Conservation (phyloP, 2,113 vertebrate genomes). For the Pelmatolapia mariae region DNA sequence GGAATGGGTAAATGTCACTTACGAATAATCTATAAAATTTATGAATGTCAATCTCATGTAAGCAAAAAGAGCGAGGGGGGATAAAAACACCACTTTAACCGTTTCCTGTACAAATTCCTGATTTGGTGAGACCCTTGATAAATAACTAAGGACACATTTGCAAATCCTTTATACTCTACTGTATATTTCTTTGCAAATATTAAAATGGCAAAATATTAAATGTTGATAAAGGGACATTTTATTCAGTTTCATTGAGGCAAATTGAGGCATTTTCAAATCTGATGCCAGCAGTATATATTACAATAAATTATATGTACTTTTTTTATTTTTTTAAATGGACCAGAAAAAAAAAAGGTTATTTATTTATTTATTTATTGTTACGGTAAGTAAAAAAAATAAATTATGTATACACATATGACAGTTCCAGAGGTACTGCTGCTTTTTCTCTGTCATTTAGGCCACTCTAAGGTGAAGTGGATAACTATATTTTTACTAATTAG, state of each 20-base stretch:
- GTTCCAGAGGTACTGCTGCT: not conserved
- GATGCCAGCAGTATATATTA: not conserved
- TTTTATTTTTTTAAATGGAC: not conserved
- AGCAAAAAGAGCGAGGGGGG: not conserved
- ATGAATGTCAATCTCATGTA: not conserved
- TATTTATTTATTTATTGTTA: not conserved
- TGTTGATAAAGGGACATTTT: not conserved
- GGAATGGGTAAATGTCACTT: conserved; percentile 20
- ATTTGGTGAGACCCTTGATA: not conserved
- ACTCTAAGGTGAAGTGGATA: not conserved
- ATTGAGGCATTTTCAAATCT: not conserved
- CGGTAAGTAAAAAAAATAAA: fast-evolving
- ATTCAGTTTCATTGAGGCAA: not conserved
- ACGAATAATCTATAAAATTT: not conserved
- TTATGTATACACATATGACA: not conserved
- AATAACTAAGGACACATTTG: not conserved
- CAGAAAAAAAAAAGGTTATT: not conserved
- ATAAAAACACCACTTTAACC: not conserved
- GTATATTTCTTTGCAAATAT: not conserved
- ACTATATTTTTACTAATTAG: not conserved
- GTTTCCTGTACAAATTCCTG: not conserved
- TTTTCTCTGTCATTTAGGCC: not conserved
- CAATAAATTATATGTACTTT: not conserved
- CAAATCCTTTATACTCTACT: not conserved
- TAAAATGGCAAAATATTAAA: not conserved